Evolutionary conservation across 2,113 vertebrate species (phyloP).

Genomic region (Rhadina sibilatrix): DNA sequence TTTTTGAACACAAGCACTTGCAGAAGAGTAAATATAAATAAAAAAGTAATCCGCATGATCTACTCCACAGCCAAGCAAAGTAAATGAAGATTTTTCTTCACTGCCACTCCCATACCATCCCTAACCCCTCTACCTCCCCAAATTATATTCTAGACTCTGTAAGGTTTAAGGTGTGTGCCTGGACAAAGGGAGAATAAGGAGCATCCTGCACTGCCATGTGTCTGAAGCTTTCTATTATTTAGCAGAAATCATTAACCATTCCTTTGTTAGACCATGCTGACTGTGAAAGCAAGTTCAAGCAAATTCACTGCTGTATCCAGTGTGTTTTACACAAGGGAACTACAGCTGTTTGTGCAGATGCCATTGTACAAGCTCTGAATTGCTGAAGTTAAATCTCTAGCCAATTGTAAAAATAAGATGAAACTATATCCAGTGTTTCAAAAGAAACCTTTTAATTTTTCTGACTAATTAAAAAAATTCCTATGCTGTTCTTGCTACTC

Average conservation of each 20-base stretch:
- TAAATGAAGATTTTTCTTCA: neutral
- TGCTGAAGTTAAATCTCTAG: neutral
- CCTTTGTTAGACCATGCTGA: slow-evolving; percentile 19
- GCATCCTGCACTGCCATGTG: neutral
- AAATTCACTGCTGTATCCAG: neutral
- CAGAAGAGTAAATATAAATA: neutral
- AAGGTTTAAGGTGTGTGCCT: neutral
- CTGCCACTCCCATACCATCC: neutral
- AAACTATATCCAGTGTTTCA: neutral
- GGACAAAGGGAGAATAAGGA: neutral
- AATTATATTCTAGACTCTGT: neutral
- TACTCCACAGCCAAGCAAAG: neutral
- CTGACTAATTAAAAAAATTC: neutral
- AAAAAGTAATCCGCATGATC: neutral
- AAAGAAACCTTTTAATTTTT: neutral
- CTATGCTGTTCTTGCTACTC: neutral
- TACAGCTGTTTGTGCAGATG: slow-evolving; percentile 16
- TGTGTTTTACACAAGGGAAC: neutral
- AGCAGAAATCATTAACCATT: slow-evolving; percentile 42
- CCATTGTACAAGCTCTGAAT: neutral
- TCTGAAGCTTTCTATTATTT: slow-evolving; percentile 39
- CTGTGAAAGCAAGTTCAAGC: neutral
- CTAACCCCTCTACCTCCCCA: neutral
- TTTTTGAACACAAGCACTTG: neutral
- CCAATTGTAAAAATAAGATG: neutral